phyloP scores from a whole-genome alignment of 2,888 invertebrate genomes.

The Morpho achilles region DNA sequence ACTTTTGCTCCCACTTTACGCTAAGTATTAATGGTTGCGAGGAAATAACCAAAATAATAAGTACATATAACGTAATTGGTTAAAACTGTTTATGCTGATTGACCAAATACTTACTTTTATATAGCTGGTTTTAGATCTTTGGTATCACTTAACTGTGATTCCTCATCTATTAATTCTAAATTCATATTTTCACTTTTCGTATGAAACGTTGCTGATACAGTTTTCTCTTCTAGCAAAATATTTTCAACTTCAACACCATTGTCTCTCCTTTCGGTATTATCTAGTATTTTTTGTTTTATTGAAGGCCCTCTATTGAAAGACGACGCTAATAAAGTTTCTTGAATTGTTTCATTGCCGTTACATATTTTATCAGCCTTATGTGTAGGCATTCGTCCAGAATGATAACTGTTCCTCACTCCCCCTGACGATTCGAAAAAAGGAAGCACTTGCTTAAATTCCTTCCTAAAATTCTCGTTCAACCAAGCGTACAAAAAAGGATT shows the following conservation, averaged over 20 bases:
- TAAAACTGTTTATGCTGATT: background rate
- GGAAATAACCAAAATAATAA: too few species aligned
- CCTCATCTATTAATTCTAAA: constrained; percentile 66
- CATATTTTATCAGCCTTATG: constrained; percentile 84
- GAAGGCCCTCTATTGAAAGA: constrained; percentile 77
- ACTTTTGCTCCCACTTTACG: too few species aligned
- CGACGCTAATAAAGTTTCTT: constrained; percentile 81
- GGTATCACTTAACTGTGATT: constrained; percentile 55
- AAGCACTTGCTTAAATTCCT: constrained; percentile 92
- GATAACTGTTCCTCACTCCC: constrained; percentile 71
- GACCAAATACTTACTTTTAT: constrained; percentile 50
- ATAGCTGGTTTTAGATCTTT: constrained; percentile 46
- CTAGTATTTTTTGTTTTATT: constrained; percentile 55
- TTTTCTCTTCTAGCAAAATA: constrained; percentile 72
- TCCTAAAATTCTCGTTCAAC: constrained; percentile 97
- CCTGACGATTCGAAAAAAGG: constrained; percentile 80
- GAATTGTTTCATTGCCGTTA: constrained; percentile 87
- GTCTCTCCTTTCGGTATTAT: constrained; percentile 63
- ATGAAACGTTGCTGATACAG: constrained; percentile 55
- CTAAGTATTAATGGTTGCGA: too few species aligned
- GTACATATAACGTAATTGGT: background rate
- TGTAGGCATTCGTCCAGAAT: constrained; percentile 65
- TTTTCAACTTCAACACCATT: constrained; percentile 79
- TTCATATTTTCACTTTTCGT: constrained; percentile 60
- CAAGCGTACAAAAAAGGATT: constrained; percentile 98